Base-by-base conservation (phyloP, 2,888 invertebrate genomes). In the Drosophila meridiana region DNA sequence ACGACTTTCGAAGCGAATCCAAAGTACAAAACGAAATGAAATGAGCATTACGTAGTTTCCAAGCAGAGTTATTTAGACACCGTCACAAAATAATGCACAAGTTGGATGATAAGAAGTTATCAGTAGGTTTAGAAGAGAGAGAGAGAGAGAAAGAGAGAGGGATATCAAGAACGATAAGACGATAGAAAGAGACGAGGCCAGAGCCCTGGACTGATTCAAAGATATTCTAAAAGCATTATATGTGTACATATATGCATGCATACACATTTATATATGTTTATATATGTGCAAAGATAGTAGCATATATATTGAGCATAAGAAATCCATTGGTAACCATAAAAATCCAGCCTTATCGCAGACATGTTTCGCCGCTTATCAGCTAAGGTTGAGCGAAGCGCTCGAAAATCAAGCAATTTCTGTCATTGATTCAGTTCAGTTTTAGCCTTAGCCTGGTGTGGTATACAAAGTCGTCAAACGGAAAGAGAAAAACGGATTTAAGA, bases 11-110 rank as follows among this genome's bases (percentile, higher is more conserved):
- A 61, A 30, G 48, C 14, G 45, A 42, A 72, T 69, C 75, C 80
- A 88, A 85, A 75, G 89, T 86, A 6, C 87, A 52, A 52, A 52
- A 6, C 34, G 20, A 52, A 52, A 38, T 48, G 43, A 57, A 47
- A 38, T 57, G 59, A 57, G 53, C 68, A 86, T 87, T 87, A 84
- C 89, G 89, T 87, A 89, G 86, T 89, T 85, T 89, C 87, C 53
- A 87, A 68, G 85, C 69, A 78, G 64, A 82, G 80, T 80, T 77
- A 86, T 74, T 79, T 85, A 61, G 69, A 86, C 85, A 85, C 83
- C 60, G 76, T 8, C 71, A 71, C 20, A 43, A 40, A 66, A 47
- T 38, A 63, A 60, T 40, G 70, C 74, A 69, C 78, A 78, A 78
- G 73, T 55, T 56, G 59, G 81, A 71, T 45, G 85, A 88, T 88